Conservation (phyloP, 2,888 invertebrate genomes). For the Polietes domitor region DNA sequence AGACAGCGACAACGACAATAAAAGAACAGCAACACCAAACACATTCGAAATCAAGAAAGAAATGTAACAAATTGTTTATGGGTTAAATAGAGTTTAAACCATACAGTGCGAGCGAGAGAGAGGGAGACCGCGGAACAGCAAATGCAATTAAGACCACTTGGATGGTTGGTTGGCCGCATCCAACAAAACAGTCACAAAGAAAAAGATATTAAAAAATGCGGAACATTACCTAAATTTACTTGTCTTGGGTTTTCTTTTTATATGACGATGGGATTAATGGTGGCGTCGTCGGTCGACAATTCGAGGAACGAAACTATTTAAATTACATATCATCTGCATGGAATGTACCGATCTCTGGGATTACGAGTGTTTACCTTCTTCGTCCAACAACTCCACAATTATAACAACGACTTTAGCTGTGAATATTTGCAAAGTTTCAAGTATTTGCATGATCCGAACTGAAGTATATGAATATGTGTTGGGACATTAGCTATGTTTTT, state of each 20-base stretch:
- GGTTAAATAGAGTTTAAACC: constrained; percentile 37
- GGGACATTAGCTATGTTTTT: too few relatives aligned
- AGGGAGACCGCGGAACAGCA: not conserved
- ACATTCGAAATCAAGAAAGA: not conserved
- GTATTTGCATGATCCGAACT: too few relatives aligned
- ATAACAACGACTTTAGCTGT: too few relatives aligned
- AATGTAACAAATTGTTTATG: constrained; percentile 37
- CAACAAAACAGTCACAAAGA: not conserved
- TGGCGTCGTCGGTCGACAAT: too few relatives aligned
- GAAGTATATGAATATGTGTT: too few relatives aligned
- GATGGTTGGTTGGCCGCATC: not conserved
- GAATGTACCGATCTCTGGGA: too few relatives aligned
- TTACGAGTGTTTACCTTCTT: too few relatives aligned
- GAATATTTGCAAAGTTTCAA: too few relatives aligned
- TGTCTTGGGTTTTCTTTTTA: not conserved
- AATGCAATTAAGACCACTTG: constrained; percentile 11
- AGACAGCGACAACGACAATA: not conserved
- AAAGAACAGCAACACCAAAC: not conserved
- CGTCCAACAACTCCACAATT: too few relatives aligned
- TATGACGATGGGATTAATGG: too few relatives aligned
- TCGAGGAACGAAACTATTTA: too few relatives aligned
- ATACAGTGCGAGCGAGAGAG: not conserved
- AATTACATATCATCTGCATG: too few relatives aligned
- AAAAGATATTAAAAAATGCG: not conserved
- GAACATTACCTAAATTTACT: not conserved